Conservation (phyloP, 1,140 invertebrate species). For the Megalonaias nervosa region DNA sequence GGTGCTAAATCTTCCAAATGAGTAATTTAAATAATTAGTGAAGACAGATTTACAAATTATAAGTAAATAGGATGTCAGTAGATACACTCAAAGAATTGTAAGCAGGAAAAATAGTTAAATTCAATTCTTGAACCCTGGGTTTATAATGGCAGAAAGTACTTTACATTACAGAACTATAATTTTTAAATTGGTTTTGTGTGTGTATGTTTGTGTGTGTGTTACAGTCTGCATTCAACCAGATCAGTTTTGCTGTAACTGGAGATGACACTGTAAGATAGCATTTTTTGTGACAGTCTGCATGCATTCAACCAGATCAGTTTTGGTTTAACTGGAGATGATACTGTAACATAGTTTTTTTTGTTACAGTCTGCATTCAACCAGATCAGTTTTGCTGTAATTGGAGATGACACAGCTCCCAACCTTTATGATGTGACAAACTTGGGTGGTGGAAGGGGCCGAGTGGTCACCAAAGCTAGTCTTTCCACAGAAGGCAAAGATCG, state of each 20-base stretch:
- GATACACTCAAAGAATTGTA: too few relatives aligned
- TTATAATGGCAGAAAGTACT: neutral
- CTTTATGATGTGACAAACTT: conserved; percentile 87
- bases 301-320: neutral
- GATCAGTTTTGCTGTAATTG: conserved; percentile 43
- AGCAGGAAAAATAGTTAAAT: too few relatives aligned
- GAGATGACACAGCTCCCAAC: conserved; percentile 36
- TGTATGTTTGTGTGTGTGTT: neutral
- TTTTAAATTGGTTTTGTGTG: neutral
- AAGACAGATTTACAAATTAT: too few relatives aligned
- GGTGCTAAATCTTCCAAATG: too few relatives aligned
- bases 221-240: neutral
- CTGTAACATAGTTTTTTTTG: neutral
- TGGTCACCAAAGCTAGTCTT: conserved; percentile 11
- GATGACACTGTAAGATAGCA: neutral
- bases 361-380: conserved; percentile 52
- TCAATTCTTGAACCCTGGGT: too few relatives aligned
- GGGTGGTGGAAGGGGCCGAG: conserved; percentile 74
- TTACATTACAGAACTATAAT: neutral
- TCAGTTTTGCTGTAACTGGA: neutral
- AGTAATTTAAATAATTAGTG: too few relatives aligned
- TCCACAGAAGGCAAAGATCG: conserved; percentile 13
- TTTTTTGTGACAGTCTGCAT: neutral
- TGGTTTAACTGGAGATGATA: too few relatives aligned
- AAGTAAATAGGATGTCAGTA: too few relatives aligned